Conservation (phyloP, 2,797 vertebrate genomes). For the Urophycis tenuis region DNA sequence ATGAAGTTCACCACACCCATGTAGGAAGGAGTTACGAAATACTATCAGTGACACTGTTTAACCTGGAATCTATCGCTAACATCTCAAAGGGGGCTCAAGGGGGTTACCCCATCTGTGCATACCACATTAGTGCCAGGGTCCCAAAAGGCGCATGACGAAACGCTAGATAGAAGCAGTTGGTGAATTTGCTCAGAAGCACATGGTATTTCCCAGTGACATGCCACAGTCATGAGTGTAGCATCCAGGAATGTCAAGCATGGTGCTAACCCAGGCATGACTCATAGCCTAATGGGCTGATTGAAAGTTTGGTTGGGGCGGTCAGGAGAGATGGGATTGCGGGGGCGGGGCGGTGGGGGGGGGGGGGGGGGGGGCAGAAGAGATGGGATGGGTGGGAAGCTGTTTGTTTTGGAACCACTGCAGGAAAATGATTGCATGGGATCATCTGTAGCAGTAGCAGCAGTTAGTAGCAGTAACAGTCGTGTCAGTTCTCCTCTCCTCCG, state of each 20-base stretch:
- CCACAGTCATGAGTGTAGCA: constrained; percentile 18
- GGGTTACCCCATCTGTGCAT: neutral
- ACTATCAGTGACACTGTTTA: neutral
- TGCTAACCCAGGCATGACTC: neutral
- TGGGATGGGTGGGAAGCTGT: too few relatives aligned
- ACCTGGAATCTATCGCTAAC: constrained; percentile 7
- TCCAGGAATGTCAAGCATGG: constrained; percentile 13
- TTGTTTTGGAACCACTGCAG: too few relatives aligned
- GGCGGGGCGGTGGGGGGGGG: too few relatives aligned
- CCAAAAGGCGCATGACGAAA: neutral
- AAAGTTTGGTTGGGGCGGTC: neutral
- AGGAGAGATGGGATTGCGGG: too few relatives aligned
- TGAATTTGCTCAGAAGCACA: neutral
- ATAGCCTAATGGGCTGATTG: neutral
- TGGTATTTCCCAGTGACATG: constrained; percentile 24
- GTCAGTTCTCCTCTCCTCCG: too few relatives aligned
- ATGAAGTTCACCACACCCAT: constrained; percentile 17
- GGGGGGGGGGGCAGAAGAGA: too few relatives aligned
- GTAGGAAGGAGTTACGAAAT: constrained; percentile 24
- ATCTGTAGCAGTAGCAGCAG: neutral
- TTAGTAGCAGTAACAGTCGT: too few relatives aligned
- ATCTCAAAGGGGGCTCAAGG: neutral
- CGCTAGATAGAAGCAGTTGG: neutral
- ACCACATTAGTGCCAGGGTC: neutral
- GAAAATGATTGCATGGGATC: too few relatives aligned